Evolutionary conservation across 2,888 invertebrate species (phyloP).

Genomic region (Andrena fulva): DNA sequence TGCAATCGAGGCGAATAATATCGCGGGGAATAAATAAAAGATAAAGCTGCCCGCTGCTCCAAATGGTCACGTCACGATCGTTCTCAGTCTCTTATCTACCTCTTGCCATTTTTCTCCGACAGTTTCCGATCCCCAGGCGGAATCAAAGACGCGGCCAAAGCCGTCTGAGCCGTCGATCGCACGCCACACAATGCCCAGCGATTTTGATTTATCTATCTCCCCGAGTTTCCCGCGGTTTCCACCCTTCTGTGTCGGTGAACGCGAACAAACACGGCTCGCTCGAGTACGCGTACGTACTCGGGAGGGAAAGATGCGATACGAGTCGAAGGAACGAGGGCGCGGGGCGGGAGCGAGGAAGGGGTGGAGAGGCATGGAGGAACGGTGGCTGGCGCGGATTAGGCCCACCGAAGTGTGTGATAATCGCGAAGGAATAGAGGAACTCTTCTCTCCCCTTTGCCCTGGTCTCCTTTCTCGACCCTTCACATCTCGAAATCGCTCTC

Average conservation of each 20-base stretch:
- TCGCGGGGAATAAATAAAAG: conserved; percentile 37
- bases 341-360: conserved; percentile 30
- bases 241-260: neutral
- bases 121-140: conserved; percentile 10
- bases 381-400: conserved; percentile 74
- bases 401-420: conserved; percentile 76
- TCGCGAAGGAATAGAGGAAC: conserved; percentile 75
- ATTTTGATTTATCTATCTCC: conserved; percentile 77
- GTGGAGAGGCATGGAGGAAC: conserved; percentile 63
- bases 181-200: conserved; percentile 63
- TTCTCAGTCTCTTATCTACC: conserved; percentile 43
- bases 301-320: neutral
- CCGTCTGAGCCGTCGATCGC: conserved; percentile 56
- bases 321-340: neutral
- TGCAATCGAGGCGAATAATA: conserved; percentile 19
- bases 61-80: conserved; percentile 45
- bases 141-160: conserved; percentile 49
- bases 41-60: conserved; percentile 4
- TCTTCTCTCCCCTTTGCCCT: conserved; percentile 49
- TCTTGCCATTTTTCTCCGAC: conserved; percentile 42
- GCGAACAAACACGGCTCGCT: conserved; percentile 9
- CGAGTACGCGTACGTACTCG: conserved; percentile 4
- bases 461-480: conserved; percentile 62
- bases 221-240: conserved; percentile 58
- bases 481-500: conserved; percentile 72